Evolutionary conservation across 2,797 vertebrate species (phyloP), one percentile per base, ranked within the genome.

Genomic region (Sebastes matsubarae): DNA sequence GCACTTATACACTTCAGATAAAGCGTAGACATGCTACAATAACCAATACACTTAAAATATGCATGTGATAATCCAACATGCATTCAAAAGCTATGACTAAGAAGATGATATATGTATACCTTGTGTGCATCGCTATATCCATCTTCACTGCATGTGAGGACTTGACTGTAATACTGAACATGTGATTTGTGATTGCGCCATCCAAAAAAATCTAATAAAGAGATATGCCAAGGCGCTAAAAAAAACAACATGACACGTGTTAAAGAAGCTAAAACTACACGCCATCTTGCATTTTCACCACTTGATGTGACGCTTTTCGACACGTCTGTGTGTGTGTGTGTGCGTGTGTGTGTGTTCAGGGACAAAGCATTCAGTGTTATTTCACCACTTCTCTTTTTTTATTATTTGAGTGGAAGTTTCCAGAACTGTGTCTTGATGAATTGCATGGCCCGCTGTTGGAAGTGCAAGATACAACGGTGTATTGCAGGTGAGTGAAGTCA

Each of bases 401-500:
- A 13, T 24, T 12, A 63, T 72, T 32, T 77, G 73, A 85, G 81
- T 69, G 88, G 88, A 90, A 93, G 87, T 92, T 92, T 93, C 87
- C 83, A 90, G 86, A 89, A 82, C 81, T 86, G 85, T 71, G 87
- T 88, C 91, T 91, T 93, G 89, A 94, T 92, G 93, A 94, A 91
- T 94, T 93, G 92, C 93, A 89, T 91, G 88, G 90, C 91, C 88
- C 81, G 30, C 72, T 88, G 91, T 93, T 94, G 94, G 92, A 93
- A 94, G 88, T 91, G 94, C 76, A 94, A 94, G 91, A 92, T 89
- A 91, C 91, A 88, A 89, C 79, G 76, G 84, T 83, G 90, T 91
- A 92, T 95, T 94, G 92, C 93, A 93, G 91, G 92, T 94, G 93
- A 94, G 92, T 93, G 91, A 91, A 94, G 90, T 93, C 93, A 93